Conservation (phyloP, 2,113 vertebrate species). For the Psittacula cyanocephala region DNA sequence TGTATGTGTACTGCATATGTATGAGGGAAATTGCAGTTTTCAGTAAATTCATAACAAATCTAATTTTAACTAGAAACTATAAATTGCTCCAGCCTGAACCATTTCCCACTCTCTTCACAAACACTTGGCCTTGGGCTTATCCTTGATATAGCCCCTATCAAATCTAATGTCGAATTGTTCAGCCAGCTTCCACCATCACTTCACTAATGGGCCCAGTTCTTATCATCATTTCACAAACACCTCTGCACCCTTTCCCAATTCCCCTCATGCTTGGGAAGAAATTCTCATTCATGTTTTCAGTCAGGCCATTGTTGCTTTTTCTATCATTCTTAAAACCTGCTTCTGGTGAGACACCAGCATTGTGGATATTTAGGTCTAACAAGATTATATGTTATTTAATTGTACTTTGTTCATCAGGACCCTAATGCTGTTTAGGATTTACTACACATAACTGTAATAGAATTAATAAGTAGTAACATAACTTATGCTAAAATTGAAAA, state of each 20-base stretch:
- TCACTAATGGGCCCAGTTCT: slow-evolving; percentile 51
- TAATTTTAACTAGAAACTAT: neutral
- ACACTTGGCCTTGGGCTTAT: slow-evolving; percentile 55
- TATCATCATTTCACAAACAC: slow-evolving; percentile 49
- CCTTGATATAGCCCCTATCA: slow-evolving; percentile 14
- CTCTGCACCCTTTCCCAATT: slow-evolving; percentile 21
- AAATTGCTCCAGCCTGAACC: neutral
- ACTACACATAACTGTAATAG: neutral
- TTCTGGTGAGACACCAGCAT: neutral
- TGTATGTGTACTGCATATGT: neutral
- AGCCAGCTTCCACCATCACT: slow-evolving; percentile 38
- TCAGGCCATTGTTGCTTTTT: neutral
- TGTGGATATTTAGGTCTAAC: neutral
- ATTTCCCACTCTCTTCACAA: slow-evolving; percentile 53
- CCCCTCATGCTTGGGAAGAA: neutral
- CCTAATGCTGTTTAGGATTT: neutral
- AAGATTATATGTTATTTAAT: neutral
- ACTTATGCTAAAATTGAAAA: neutral
- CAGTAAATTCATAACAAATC: neutral
- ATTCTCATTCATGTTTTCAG: neutral
- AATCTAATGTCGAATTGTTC: neutral
- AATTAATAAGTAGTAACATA: neutral
- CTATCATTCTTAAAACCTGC: neutral
- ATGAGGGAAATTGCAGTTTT: neutral
- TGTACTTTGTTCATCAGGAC: neutral